A percentile compares a stretch with the other conserved stretches of the same genome.
These are phyloP conservation scores for Diadema setosum DNA, from an alignment of 35 echinoderm and acorn worm species.

Conservation along the genomic window DNA sequence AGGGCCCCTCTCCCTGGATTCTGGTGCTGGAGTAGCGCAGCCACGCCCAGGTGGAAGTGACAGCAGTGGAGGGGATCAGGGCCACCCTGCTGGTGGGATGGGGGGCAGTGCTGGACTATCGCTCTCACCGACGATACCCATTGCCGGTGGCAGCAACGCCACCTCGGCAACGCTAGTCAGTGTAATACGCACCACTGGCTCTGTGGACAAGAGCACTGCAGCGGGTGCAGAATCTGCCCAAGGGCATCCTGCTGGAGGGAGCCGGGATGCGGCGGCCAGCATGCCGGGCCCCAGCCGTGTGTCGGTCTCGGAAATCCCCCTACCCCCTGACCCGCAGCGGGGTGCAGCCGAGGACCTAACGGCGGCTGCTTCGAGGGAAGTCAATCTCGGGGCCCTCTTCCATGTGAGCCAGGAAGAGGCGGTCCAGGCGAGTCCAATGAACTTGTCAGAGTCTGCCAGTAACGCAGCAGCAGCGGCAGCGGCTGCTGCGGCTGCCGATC, in stretches of 20 bases:
- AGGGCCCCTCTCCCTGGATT: background rate
- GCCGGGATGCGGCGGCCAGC: background rate
- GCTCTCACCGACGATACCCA: background rate
- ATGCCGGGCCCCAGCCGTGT: background rate
- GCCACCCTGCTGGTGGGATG: background rate
- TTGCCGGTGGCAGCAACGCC: conserved; percentile 17
- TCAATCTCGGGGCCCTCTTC: background rate
- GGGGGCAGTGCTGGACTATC: background rate
- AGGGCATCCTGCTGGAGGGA: background rate
- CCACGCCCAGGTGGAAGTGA: background rate
- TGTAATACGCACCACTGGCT: conserved; percentile 80
- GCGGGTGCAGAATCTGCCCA: background rate
- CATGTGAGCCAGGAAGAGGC: background rate
- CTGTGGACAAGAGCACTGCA: conserved; percentile 47
- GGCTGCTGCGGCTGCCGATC: background rate
- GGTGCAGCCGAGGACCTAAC: background rate
- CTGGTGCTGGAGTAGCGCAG: background rate
- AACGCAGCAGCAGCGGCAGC: background rate
- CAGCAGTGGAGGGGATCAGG: background rate
- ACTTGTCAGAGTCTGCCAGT: background rate
- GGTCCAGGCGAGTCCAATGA: background rate
- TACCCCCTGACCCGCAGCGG: background rate
- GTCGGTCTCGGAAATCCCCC: background rate
- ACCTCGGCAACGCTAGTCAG: conserved; percentile 66
- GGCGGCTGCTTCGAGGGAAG: background rate